Base-by-base conservation (phyloP, 2,113 vertebrate genomes). In the Dicerorhinus sumatrensis region DNA sequence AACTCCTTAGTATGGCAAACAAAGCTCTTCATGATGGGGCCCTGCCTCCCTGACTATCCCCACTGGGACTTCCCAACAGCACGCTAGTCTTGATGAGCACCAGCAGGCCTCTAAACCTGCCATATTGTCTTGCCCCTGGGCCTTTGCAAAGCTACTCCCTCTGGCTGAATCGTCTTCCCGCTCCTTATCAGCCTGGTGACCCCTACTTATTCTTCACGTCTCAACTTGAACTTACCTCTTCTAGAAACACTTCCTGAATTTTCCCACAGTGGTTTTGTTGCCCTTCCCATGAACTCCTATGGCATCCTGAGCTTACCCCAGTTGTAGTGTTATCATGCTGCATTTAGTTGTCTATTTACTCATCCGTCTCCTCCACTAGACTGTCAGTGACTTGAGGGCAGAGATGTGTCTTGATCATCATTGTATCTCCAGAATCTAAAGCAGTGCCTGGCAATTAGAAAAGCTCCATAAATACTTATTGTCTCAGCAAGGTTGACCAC, bases 61-160 rank as follows among this genome's bases (percentile, higher is more conserved):
- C 25, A 1, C 3, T 31, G 33, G 56, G 58, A 36, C 16, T 90
- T 33, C 42, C 70, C 33, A 46, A 29, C 8, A 42, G 39, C 31
- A 18, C 9, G 11, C 12, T 0, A 2, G 46, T 31, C 10, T 75
- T 39, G 12, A 6, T 10, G 17, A 77, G 20, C 20, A 1, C 21
- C 3, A 3, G 31, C 2, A 10, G 63, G 8, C n/a, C 58, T 83
- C 75, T 21, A 23, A 18, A 25, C 8, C 42, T 20, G 16, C 36
- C 16, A 2, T 17, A 2, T 25, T 63, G n/a, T 54, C 85, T 67
- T 82, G 56, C 36, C 12, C 20, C 18, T 56, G 29, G 63, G 14
- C n/a, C 65, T 81, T 76, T 81, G 31, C 25, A 86, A 58, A 46
- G 36, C 39, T 69, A 11, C 33, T 56, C 9, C 31, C 31, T 72